These are phyloP conservation scores for Porites lutea DNA, from an alignment of 64 coral and sea anemone species.

Conservation along the genomic window DNA sequence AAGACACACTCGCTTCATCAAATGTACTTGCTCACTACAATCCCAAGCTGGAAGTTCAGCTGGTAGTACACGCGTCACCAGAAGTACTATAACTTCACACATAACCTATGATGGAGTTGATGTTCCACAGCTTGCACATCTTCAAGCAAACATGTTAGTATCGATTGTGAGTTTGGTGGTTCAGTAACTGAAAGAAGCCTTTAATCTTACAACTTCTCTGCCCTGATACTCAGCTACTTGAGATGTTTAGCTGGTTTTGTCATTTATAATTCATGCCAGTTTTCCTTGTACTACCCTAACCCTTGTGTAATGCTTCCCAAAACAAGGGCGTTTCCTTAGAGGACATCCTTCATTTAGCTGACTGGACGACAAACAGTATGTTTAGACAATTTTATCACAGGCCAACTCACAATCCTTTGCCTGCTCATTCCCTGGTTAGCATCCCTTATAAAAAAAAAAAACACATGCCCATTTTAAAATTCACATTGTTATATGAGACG, in stretches of 20 bases:
- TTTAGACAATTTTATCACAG: neutral
- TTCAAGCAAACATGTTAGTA: too few relatives aligned
- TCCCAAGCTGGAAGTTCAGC: neutral
- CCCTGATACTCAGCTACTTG: neutral
- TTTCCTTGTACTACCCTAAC: slow-evolving; percentile 2
- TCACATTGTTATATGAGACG: slow-evolving; percentile 48
- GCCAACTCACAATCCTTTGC: neutral
- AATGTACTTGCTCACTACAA: slow-evolving; percentile 32
- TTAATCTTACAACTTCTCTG: neutral
- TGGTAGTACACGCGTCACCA: neutral
- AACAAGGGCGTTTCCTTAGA: neutral
- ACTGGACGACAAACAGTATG: neutral
- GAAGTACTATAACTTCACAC: slow-evolving; percentile 27
- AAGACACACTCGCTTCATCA: slow-evolving; percentile 13
- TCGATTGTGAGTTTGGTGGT: neutral
- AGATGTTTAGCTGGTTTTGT: slow-evolving; percentile 9
- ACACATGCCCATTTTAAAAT: slow-evolving; percentile 21
- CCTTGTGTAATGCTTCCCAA: neutral
- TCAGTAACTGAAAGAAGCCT: slow-evolving; percentile 9
- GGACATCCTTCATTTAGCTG: neutral
- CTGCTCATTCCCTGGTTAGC: neutral
- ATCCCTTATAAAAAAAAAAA: neutral
- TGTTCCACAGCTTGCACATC: neutral
- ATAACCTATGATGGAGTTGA: slow-evolving; percentile 13
- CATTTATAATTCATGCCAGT: slow-evolving; percentile 31